phyloP scores from a whole-genome alignment of 1,140 invertebrate genomes.

The Magallana gigas region DNA sequence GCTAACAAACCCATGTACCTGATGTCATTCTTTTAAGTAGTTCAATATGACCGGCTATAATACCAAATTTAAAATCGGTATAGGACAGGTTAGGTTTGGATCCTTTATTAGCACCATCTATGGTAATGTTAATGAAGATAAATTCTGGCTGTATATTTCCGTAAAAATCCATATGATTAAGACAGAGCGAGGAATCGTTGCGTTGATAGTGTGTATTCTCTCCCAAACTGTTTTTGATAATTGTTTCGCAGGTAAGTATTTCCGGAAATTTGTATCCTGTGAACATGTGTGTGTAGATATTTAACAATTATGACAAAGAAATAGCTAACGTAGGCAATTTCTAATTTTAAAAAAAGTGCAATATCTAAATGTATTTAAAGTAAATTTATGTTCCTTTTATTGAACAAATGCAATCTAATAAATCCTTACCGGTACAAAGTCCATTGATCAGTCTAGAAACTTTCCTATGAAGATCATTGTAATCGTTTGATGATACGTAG shows the following conservation, averaged over 20 bases:
- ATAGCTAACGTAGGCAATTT: too few relatives aligned
- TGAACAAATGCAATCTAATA: too few relatives aligned
- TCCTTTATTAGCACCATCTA: neutral
- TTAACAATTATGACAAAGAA: too few relatives aligned
- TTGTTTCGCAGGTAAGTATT: constrained; percentile 13
- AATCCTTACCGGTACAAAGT: constrained; percentile 4
- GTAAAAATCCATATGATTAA: constrained; percentile 27
- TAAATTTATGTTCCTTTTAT: too few relatives aligned
- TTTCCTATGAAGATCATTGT: constrained; percentile 1
- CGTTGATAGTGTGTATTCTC: neutral
- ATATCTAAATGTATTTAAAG: too few relatives aligned
- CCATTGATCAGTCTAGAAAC: constrained; percentile 1
- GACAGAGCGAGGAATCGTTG: neutral
- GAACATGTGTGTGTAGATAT: too few relatives aligned
- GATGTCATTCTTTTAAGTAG: neutral
- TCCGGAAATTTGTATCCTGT: neutral
- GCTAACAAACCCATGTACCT: neutral
- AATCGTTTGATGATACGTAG: neutral
- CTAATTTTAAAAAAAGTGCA: too few relatives aligned
- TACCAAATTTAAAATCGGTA: constrained; percentile 9
- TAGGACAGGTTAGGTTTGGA: neutral
- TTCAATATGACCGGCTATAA: neutral
- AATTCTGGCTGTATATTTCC: constrained; percentile 10
- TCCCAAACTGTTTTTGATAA: constrained; percentile 18
- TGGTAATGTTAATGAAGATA: neutral